Evolutionary conservation across 2,888 invertebrate genomes (phyloP).

Genomic region (Tetropium fuscum): DNA sequence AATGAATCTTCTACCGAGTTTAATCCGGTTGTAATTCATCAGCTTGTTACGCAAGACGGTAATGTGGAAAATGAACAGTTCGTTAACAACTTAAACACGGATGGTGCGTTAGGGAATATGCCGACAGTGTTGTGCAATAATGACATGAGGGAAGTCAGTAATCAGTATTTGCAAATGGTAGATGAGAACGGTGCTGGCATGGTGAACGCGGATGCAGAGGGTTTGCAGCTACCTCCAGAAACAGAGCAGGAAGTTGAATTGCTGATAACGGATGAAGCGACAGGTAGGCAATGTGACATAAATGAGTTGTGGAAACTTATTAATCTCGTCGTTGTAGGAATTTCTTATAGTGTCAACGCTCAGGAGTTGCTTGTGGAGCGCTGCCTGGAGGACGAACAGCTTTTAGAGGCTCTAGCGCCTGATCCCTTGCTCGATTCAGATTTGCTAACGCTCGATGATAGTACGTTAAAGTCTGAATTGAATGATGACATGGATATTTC

Average conservation of each 20-base stretch:
- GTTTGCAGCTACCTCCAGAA: constrained; percentile 49
- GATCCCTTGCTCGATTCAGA: constrained; percentile 58
- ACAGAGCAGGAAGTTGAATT: constrained; percentile 62
- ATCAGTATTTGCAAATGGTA: constrained; percentile 58
- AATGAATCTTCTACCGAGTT: constrained; percentile 51
- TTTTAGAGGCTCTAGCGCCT: constrained; percentile 57
- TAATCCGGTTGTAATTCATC: constrained; percentile 60
- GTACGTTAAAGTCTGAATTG: constrained; percentile 59
- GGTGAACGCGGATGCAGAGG: constrained; percentile 35
- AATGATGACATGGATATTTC: constrained; percentile 53
- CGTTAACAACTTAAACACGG: constrained; percentile 34
- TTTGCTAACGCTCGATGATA: constrained; percentile 60
- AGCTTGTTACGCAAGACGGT: constrained; percentile 53
- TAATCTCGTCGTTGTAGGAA: constrained; percentile 38
- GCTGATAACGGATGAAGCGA: constrained; percentile 63
- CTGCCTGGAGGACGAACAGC: constrained; percentile 60
- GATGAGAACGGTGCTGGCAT: constrained; percentile 35
- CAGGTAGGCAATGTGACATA: constrained; percentile 47
- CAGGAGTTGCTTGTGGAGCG: constrained; percentile 60
- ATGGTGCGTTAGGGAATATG: constrained; percentile 48
- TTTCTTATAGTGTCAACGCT: constrained; percentile 56
- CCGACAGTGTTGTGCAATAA: constrained; percentile 54
- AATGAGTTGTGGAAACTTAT: not conserved
- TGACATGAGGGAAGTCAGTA: constrained; percentile 55
- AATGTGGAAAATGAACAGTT: constrained; percentile 44